Evolutionary conservation across 2,797 vertebrate genomes (phyloP).

Genomic region (Coranthus polyacanthus): DNA sequence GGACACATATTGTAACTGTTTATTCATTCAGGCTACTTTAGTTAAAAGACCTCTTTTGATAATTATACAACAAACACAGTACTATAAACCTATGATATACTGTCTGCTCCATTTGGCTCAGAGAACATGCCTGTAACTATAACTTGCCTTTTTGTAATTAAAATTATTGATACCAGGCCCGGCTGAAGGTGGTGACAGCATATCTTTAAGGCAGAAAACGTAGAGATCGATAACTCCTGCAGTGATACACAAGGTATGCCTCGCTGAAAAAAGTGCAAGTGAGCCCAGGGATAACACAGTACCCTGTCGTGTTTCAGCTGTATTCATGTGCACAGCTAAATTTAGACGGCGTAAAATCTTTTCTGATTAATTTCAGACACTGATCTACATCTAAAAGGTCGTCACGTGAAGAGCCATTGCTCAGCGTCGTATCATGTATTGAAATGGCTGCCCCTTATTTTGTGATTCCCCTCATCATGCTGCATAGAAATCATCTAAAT

Average conservation of each 20-base stretch:
- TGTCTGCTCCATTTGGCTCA: constrained; percentile 8
- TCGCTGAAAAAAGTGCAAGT: neutral
- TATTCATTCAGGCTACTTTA: neutral
- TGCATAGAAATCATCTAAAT: too few species aligned
- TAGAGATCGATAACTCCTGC: constrained; percentile 27
- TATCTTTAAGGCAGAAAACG: constrained; percentile 30
- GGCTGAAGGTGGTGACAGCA: constrained; percentile 17
- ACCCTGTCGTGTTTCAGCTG: neutral
- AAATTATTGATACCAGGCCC: constrained; percentile 13
- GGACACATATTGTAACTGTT: neutral
- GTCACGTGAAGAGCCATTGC: too few species aligned
- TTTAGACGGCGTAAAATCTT: constrained; percentile 4
- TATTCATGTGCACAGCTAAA: constrained; percentile 7
- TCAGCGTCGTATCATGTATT: too few species aligned
- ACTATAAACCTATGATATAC: neutral
- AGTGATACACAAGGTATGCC: too few species aligned
- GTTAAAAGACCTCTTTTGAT: neutral
- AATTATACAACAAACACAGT: neutral
- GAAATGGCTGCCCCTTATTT: too few species aligned
- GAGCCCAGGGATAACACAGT: neutral
- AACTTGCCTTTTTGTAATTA: constrained; percentile 21
- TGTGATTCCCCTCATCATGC: too few species aligned
- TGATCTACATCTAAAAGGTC: neutral
- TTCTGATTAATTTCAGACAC: constrained; percentile 12
- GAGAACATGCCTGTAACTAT: neutral